Evolutionary conservation across 2,888 invertebrate species (phyloP).

Genomic region (Seira musarum): DNA sequence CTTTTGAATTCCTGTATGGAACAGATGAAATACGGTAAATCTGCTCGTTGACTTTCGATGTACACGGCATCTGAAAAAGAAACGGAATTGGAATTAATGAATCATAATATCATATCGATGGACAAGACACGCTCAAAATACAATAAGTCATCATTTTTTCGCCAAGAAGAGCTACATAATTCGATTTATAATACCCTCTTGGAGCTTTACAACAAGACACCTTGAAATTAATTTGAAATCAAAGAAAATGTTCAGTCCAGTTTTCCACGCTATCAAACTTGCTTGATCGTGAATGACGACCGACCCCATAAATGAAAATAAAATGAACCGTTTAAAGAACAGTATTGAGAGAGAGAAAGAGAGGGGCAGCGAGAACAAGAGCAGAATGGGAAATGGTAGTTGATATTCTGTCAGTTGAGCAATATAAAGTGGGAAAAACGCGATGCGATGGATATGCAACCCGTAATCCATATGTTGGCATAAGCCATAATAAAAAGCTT

Average conservation of each 20-base stretch:
- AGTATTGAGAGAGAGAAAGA: slow-evolving; percentile 25
- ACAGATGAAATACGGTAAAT: slow-evolving; percentile 73
- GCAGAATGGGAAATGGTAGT: slow-evolving; percentile 8
- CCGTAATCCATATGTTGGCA: slow-evolving; percentile 36
- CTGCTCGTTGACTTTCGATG: slow-evolving; percentile 73
- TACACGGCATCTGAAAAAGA: slow-evolving; percentile 72
- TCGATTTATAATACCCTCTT: background rate
- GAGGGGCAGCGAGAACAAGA: too few species aligned
- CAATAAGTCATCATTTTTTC: background rate
- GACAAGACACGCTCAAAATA: background rate
- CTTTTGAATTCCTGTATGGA: slow-evolving; percentile 73
- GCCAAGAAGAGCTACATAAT: too few species aligned
- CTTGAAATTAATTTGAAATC: too few species aligned
- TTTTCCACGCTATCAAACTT: background rate
- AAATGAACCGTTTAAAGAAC: slow-evolving; percentile 40
- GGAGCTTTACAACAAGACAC: background rate
- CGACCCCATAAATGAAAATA: slow-evolving; percentile 34
- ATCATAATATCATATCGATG: background rate
- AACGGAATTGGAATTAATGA: slow-evolving; percentile 23
- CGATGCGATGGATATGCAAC: slow-evolving; percentile 22
- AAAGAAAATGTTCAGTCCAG: too few species aligned
- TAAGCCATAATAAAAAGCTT: slow-evolving; percentile 20
- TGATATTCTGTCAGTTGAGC: slow-evolving; percentile 26
- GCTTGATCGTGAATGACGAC: background rate
- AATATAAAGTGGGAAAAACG: background rate